Percentiles rank a stretch among this genome's conserved stretches.
Evolutionary conservation across 2,113 vertebrate species (phyloP).

Genomic region (Abramis brama): DNA sequence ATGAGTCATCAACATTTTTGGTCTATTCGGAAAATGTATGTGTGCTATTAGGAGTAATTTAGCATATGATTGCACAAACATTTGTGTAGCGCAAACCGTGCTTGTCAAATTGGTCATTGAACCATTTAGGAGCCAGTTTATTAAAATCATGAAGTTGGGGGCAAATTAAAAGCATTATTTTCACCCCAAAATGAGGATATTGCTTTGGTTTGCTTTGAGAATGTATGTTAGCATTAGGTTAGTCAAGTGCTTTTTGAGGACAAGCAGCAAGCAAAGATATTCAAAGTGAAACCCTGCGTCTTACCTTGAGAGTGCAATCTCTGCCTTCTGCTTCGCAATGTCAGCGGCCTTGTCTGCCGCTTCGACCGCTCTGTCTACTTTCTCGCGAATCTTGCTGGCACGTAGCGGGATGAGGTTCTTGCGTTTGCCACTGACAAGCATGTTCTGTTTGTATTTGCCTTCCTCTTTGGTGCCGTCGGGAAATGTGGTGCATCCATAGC

Average conservation of each 20-base stretch:
- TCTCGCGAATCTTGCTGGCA: conserved; percentile 97
- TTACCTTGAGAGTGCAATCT: conserved; percentile 95
- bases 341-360: conserved; percentile 89
- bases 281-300: conserved; percentile 13
- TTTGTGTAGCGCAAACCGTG: background rate
- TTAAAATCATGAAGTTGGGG: background rate
- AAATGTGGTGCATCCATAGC: conserved; percentile 96
- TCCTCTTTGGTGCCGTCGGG: conserved; percentile 96
- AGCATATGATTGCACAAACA: background rate
- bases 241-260: background rate
- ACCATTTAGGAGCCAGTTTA: background rate
- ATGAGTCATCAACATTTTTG: background rate
- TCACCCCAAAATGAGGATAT: background rate
- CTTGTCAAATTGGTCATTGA: too few species aligned
- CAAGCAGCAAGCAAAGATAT: background rate
- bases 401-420: conserved; percentile 97
- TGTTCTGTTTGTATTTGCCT: conserved; percentile 98
- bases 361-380: conserved; percentile 94
- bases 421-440: conserved; percentile 93
- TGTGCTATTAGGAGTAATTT: background rate
- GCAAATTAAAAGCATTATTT: background rate
- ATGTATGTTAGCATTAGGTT: background rate
- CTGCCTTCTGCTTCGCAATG: conserved; percentile 92
- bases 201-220: background rate
- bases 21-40: background rate